Base-by-base conservation (phyloP, 2,113 vertebrate genomes). In the Leptocoma aspasia region DNA sequence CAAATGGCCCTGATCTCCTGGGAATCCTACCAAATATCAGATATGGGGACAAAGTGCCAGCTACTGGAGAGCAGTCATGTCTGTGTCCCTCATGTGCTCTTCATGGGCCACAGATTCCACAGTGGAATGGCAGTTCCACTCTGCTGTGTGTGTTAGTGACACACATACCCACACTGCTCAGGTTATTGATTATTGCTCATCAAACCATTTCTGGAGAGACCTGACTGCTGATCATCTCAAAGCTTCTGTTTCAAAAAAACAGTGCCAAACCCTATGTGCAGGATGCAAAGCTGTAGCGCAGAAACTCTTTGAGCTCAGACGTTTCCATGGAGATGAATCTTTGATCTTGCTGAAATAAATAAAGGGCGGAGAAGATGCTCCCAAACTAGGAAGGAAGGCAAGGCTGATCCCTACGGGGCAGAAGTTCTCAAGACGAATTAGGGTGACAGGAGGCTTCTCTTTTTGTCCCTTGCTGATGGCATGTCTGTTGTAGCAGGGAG, bases 321-420 rank as follows among this genome's bases (percentile, higher is more conserved):
- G 97, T 98, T 98, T 96, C 98, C 97, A 98, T 98, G 97, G 97
- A 69, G 95, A 98, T 95, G 72, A 60, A 56, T 95, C 96, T 97
- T 96, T 94, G 96, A 97, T 97, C 94, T 95, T 16, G 1, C 79
- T 33, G 72, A 76, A 91, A 89, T 85, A 92, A 96, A 95, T 30
- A 75, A 94, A 94, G 81, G 78, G 92, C 0, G 13, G 92, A 69
- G 91, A 96, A 97, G 95, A 96, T 66, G 53, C 94, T 95, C 91
- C 83, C 73, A 86, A 95, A 35, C 37, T 73, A 53, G 61, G 47
- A 86, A 87, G 44, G 75, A 85, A 77, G 73, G 88, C 82, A 13
- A 53, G 26, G 54, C 80, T 70, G 69, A 94, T 92, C 72, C 84
- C 89, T 90, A n/a, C 5, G 3, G 77, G 86, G 72, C 86, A 93